These are phyloP conservation scores for Nasonia vitripennis DNA, from an alignment of 1,140 invertebrate genomes.

Conservation along the genomic window DNA sequence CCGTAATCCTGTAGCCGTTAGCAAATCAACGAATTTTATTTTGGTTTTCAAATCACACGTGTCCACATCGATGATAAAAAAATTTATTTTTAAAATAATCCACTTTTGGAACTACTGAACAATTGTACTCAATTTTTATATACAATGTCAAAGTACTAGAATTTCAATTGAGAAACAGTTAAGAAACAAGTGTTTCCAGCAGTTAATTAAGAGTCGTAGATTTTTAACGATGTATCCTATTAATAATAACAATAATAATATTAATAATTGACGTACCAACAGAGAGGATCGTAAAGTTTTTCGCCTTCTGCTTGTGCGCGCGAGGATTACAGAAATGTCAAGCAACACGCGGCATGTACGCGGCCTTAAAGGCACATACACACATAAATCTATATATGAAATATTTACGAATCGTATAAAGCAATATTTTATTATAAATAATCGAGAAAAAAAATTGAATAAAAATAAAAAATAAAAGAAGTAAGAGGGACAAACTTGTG, in stretches of 20 bases:
- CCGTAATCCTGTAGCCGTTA: not conserved
- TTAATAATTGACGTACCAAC: not conserved
- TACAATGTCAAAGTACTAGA: no score
- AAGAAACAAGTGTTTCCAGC: no score
- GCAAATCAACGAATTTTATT: not conserved
- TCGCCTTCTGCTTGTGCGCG: not conserved
- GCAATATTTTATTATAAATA: conserved; percentile 67
- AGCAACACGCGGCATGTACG: conserved; percentile 51
- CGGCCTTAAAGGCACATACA: conserved; percentile 56
- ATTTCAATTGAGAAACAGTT: no score
- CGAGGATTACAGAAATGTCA: conserved; percentile 8
- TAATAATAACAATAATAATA: not conserved
- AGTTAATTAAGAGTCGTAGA: not conserved
- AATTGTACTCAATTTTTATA: no score
- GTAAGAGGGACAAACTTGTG: not conserved
- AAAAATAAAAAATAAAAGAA: not conserved
- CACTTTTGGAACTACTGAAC: not conserved
- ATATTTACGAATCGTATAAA: conserved; percentile 60
- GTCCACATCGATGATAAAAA: no score
- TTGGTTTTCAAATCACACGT: not conserved
- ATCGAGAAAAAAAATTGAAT: not conserved
- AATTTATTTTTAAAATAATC: not conserved
- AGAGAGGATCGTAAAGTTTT: conserved; percentile 6
- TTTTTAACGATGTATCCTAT: not conserved
- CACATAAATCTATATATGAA: conserved; percentile 10